Evolutionary conservation across 2,113 vertebrate genomes (phyloP), one percentile per base, ranked within the genome.

Genomic region (Lophochroa leadbeateri): DNA sequence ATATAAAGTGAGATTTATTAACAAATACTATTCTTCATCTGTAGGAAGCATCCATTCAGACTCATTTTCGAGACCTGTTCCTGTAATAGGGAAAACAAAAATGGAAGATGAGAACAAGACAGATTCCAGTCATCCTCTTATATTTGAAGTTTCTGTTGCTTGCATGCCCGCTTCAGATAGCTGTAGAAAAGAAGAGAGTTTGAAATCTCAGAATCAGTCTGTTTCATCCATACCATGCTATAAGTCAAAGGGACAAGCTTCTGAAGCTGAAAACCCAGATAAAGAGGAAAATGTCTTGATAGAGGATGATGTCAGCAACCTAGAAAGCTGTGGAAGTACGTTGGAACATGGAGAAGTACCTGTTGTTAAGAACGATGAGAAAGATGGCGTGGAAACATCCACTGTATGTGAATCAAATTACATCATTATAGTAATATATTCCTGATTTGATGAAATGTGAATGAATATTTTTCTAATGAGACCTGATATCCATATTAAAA

Each of bases 311-410:
- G 91, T 95, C 88, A 98, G 97, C 50, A 96, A 98, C 70, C 63
- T 95, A 25, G 98, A 98, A 88, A 97, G 89, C 76, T 97, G 94
- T 53, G 98, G 96, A 88, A 98, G 94, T 78, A 97, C 88, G 77
- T 92, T 98, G 90, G 98, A 99, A 97, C 97, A 97, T 50, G 98
- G 97, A 82, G 98, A 99, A 96, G 84, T 98, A 86, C 94, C 98
- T 37, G 33, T 81, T 35, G 96, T 98, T 74, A 98, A 98, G 92
- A 49, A 80, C 25, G 55, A 81, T 94, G 86, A 85, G 92, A 67
- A 94, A 14, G 65, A 88, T 81, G 79, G 13, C 71, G 93, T 96
- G 86, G 96, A 96, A 92, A 61, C 96, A 47, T 94, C 90, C 78
- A 91, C 17, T 84, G 97, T 98, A 97, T 57, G 96, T 98, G 84